Conservation (phyloP, 1,140 invertebrate genomes). For the Steinernema khuongi region DNA sequence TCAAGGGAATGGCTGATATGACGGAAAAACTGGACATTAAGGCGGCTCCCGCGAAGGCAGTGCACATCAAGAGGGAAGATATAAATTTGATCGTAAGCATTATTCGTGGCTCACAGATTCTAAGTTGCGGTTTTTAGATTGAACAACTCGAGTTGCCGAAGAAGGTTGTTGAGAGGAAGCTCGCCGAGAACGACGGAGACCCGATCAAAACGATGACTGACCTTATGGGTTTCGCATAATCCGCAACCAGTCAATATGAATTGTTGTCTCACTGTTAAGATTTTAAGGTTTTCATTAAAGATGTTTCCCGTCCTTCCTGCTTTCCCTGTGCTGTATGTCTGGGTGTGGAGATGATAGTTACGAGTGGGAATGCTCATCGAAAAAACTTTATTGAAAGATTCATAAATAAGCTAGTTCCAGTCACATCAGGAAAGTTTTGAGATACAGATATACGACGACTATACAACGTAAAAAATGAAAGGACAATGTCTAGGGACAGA, state of each 20-base stretch:
- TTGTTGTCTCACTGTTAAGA: neutral
- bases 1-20: too few species aligned
- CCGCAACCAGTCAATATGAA: neutral
- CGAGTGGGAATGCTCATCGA: too few species aligned
- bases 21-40: too few species aligned
- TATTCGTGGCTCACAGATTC: neutral
- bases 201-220: neutral
- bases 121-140: neutral
- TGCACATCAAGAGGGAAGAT: neutral
- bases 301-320: too few species aligned
- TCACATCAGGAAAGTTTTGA: too few species aligned
- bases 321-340: too few species aligned
- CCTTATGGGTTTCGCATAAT: neutral
- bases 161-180: neutral
- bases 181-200: neutral
- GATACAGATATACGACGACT: too few species aligned
- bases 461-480: neutral
- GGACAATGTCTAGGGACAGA: neutral
- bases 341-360: too few species aligned
- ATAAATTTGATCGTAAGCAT: neutral
- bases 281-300: too few species aligned
- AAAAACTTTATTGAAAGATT: too few species aligned
- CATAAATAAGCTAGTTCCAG: too few species aligned
- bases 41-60: neutral
- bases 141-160: neutral